These are phyloP conservation scores for Tetropium fuscum DNA, from an alignment of 2,888 invertebrate species.

Conservation along the genomic window DNA sequence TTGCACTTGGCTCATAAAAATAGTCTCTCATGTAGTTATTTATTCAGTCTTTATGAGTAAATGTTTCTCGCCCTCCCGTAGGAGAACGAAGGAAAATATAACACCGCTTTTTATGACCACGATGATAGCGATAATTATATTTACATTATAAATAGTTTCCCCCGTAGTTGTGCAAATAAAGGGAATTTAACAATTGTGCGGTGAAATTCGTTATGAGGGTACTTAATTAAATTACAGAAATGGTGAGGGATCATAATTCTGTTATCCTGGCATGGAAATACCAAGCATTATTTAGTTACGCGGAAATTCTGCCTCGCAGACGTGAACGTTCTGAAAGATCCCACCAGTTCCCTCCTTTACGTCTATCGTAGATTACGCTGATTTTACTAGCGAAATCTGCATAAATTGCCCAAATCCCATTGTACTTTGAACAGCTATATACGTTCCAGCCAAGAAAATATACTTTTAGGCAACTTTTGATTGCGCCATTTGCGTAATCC, in stretches of 20 bases:
- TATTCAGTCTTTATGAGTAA: too few species aligned
- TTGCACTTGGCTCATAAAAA: too few species aligned
- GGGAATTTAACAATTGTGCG: slow-evolving; percentile 20
- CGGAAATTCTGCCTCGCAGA: slow-evolving; percentile 26
- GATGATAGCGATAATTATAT: slow-evolving; percentile 10
- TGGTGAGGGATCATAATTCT: slow-evolving; percentile 35
- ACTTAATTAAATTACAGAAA: slow-evolving; percentile 32
- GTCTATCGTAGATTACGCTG: slow-evolving; percentile 17
- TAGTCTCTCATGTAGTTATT: too few species aligned
- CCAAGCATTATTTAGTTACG: slow-evolving; percentile 31
- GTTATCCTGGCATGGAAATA: slow-evolving; percentile 33
- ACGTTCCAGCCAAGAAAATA: slow-evolving; percentile 22
- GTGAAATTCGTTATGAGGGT: slow-evolving; percentile 20
- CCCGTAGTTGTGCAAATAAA: slow-evolving; percentile 20
- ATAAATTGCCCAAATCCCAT: slow-evolving; percentile 22
- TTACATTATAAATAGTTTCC: slow-evolving; percentile 17
- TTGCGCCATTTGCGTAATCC: slow-evolving; percentile 4
- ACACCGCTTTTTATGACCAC: too few species aligned
- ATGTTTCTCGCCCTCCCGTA: too few species aligned
- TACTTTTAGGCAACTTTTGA: slow-evolving; percentile 23
- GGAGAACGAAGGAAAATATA: too few species aligned
- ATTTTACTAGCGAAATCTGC: slow-evolving; percentile 25
- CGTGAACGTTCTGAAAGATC: slow-evolving; percentile 21
- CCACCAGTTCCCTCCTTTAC: slow-evolving; percentile 2
- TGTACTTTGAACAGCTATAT: slow-evolving; percentile 22